Percentiles rank a stretch among this genome's conserved stretches.
phyloP scores from a whole-genome alignment of 2,797 vertebrate genomes.

The Xiphophorus birchmanni region DNA sequence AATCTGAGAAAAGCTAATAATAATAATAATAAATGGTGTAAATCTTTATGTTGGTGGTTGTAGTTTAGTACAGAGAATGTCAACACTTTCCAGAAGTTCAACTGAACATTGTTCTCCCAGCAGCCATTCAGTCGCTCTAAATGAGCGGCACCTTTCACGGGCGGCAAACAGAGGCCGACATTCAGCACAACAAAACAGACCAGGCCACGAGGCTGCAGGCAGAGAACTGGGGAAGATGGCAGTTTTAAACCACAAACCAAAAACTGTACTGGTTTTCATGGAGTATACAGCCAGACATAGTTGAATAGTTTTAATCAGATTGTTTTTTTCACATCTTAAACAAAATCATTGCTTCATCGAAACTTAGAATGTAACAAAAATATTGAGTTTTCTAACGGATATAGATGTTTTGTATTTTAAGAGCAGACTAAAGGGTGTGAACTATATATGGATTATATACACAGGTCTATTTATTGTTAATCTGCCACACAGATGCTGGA shows the following conservation, averaged over 20 bases:
- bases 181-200: conserved; percentile 18
- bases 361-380: neutral
- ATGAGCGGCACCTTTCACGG: conserved; percentile 49
- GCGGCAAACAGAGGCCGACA: conserved; percentile 38
- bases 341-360: neutral
- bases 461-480: conserved; percentile 8
- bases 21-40: neutral
- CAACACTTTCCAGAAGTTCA: conserved; percentile 71
- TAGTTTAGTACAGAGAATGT: conserved; percentile 2
- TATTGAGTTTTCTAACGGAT: no score
- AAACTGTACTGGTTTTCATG: neutral
- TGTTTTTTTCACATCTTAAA: neutral
- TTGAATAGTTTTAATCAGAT: neutral
- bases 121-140: conserved; percentile 58
- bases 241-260: neutral
- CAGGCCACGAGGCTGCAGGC: neutral
- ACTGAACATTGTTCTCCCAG: conserved; percentile 68
- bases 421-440: neutral
- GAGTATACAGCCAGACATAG: neutral
- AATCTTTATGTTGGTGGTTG: conserved; percentile 3
- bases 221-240: neutral
- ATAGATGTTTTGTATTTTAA: neutral
- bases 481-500: conserved; percentile 26
- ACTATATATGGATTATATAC: neutral
- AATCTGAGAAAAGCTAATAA: neutral